Evolutionary conservation across 1,140 invertebrate species (phyloP), one percentile per base, ranked within the genome.

Genomic region (Trissolcus basalis): DNA sequence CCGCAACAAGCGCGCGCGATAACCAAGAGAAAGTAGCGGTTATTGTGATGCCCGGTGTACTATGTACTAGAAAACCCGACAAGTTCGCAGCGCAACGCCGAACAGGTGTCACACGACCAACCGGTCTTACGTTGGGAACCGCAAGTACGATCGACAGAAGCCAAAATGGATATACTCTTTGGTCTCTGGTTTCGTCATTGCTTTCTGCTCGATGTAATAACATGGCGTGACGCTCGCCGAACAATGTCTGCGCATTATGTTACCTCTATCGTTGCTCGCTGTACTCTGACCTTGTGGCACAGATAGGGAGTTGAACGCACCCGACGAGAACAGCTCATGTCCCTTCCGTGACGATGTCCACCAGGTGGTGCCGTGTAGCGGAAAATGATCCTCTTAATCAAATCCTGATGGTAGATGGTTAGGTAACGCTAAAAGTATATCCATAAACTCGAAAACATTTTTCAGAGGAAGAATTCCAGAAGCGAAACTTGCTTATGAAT

Each of bases 201-300:
- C 54, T 69, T 70, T 67, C 13, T 13, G 19, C 50, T 15, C 19
- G 32, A 49, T 39, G 14, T 53, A 61, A 69, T 60, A 64, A 39
- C 45, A 13, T 15, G 36, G 6, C n/a, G 59, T 47, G 43, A 51
- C 36, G 56, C 64, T 53, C 7, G 44, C 16, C 16, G 12, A 41
- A 14, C 63, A 35, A 63, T 14, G 63, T 53, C 13, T 12, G 45
- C 4, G 47, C 48, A 36, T 76, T 60, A 54, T 55, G 50, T 58
- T 67, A 11, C 9, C 19, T 19, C 27, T 60, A 48, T 63, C 43
- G 27, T 43, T 54, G 67, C 13, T 35, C 51, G 60, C 39, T 67
- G 61, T 69, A 65, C 56, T 70, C 45, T 81, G 80, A 80, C 80
- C 80, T 81, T 77, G 78, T 81, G 71, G 71, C 77, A 80, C 69